Conservation (phyloP, 2,113 vertebrate species). For the Neolamprologus sp. region DNA sequence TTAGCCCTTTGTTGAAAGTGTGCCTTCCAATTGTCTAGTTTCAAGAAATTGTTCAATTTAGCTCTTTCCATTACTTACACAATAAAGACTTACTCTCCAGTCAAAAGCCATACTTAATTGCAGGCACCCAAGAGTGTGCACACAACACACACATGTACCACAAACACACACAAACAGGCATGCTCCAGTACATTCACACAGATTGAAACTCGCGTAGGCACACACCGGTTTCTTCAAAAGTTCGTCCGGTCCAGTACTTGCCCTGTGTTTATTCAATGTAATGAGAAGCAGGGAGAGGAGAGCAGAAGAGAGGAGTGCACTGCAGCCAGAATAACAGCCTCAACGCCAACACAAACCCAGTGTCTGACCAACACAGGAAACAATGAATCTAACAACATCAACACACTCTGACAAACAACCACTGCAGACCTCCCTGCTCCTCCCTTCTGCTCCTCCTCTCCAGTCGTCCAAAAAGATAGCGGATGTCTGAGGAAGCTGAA, state of each 20-base stretch:
- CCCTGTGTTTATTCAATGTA: constrained; percentile 63
- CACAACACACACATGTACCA: not conserved
- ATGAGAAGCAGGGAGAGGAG: constrained; percentile 65
- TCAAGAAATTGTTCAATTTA: constrained; percentile 9
- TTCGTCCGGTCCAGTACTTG: constrained; percentile 22
- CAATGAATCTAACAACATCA: constrained; percentile 74
- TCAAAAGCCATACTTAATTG: constrained; percentile 18
- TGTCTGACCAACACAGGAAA: constrained; percentile 72
- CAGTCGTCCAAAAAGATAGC: constrained; percentile 8
- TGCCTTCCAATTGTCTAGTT: constrained; percentile 3
- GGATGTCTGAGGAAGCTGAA: constrained; percentile 6
- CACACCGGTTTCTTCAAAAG: constrained; percentile 29
- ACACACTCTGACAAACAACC: constrained; percentile 70
- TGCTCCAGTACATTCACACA: not conserved
- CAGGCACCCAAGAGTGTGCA: not conserved
- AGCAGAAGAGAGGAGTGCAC: constrained; percentile 28
- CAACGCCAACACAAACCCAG: constrained; percentile 71
- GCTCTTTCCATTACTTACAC: constrained; percentile 20
- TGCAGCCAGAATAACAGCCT: constrained; percentile 67
- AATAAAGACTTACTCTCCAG: not conserved
- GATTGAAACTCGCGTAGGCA: not conserved
- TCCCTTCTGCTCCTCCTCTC: constrained; percentile 43
- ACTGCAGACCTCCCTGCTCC: constrained; percentile 58
- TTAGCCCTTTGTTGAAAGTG: not conserved
- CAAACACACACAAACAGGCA: not conserved